phyloP scores from a whole-genome alignment of 2,888 invertebrate genomes.

The Globia sparganii region DNA sequence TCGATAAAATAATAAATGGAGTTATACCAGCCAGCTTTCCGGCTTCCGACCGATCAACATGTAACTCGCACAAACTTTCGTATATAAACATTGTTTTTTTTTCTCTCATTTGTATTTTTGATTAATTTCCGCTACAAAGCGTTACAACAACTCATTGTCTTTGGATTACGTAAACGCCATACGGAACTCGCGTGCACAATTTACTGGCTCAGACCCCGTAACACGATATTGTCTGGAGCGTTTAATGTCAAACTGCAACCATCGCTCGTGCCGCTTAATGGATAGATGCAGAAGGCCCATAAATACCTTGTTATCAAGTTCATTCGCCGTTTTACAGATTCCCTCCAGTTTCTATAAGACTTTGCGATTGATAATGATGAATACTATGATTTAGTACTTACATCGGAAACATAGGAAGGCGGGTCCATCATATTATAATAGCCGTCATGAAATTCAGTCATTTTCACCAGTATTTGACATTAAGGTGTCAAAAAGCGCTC shows the following conservation, averaged over 20 bases:
- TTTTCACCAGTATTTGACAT: too few relatives aligned
- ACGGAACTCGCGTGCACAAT: slow-evolving; percentile 66
- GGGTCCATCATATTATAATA: too few relatives aligned
- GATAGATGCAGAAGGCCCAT: slow-evolving; percentile 30
- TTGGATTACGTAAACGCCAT: slow-evolving; percentile 55
- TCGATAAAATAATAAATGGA: not conserved
- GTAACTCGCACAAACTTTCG: not conserved
- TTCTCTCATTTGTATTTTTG: slow-evolving; percentile 26
- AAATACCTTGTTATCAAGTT: not conserved
- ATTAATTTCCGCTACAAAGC: slow-evolving; percentile 33
- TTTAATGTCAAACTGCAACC: slow-evolving; percentile 60
- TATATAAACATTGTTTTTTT: not conserved
- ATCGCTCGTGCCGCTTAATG: not conserved
- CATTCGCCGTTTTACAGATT: slow-evolving; percentile 2
- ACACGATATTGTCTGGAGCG: slow-evolving; percentile 62
- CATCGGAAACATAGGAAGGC: too few relatives aligned
- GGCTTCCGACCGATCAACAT: not conserved
- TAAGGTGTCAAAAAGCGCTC: too few relatives aligned
- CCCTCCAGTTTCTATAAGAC: not conserved
- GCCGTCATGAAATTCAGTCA: too few relatives aligned
- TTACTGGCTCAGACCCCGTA: slow-evolving; percentile 63
- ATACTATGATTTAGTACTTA: too few relatives aligned
- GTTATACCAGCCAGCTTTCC: not conserved
- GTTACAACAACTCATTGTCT: slow-evolving; percentile 52
- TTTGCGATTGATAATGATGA: not conserved